Evolutionary conservation across 2,797 vertebrate genomes (phyloP), one percentile per base, ranked within the genome.

Genomic region (Xenops minutus): DNA sequence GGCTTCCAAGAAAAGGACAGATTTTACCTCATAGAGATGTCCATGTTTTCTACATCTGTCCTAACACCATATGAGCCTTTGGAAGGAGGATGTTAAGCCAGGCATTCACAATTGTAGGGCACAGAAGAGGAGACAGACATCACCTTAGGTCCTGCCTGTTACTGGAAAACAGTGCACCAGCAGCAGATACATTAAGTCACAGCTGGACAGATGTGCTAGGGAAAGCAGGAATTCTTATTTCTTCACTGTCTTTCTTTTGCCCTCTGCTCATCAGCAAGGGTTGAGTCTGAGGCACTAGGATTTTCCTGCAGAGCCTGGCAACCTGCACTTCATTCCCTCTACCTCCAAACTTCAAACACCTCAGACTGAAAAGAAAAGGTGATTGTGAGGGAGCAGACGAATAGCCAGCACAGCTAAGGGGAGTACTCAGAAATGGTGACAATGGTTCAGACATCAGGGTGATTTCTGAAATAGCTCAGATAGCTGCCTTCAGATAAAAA

Each of bases 391-490:
- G 69, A 90, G 73, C 49, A 74, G 43, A 88, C 55, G 43, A 93
- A 92, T 27, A 79, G 63, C 58, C 71, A 72, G 75, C 52, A 75
- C 24, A 80, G 39, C 72, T 68, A 46, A 91, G 26, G 17, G 48
- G 46, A 94, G 54, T 44, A 89, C 67, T 81, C 73, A 74, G 59
- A 87, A 94, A 96, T 10, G 15, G 52, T 54, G 74, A 92, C 66
- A 85, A 91, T 14, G 10, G 44, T 75, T 92, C 59, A 93, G 75
- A 30, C 64, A 85, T 44, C 43, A 64, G 48, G 39, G 27, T 85
- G 80, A 88, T 66, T 91, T 94, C 46, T 93, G 92, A 88, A 91
- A 93, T 77, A 76, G 71, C 59, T 79, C 64, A 78, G 51, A 71
- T 6, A 76, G 61, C 74, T 67, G 64, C 48, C 67, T 95, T 91